Conservation (phyloP, 2,888 invertebrate genomes). For the Acanthosoma haemorrhoidale region DNA sequence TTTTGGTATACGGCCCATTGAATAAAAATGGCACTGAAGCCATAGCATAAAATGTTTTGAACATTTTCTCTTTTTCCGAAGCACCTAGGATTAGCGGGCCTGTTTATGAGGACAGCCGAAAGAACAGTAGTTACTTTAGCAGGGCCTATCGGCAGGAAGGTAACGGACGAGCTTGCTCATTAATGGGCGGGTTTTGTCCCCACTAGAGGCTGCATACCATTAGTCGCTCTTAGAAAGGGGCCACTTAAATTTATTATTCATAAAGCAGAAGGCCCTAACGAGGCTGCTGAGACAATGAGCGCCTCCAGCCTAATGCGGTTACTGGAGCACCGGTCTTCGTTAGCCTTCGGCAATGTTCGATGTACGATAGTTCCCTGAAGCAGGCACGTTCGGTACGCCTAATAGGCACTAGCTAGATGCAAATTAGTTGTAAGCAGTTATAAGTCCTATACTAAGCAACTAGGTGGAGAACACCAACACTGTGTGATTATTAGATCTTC, state of each 20-base stretch:
- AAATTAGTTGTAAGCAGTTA: too few relatives aligned
- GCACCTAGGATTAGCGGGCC: too few relatives aligned
- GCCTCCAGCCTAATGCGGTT: background rate
- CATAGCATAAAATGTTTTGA: too few relatives aligned
- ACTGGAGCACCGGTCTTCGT: background rate
- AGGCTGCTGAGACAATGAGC: background rate
- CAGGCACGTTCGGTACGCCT: too few relatives aligned
- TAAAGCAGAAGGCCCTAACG: background rate
- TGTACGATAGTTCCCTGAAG: background rate
- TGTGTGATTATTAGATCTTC: too few relatives aligned
- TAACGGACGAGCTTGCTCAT: background rate
- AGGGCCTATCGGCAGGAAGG: background rate
- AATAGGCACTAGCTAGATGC: too few relatives aligned
- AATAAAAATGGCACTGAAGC: too few relatives aligned
- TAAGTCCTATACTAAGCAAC: too few relatives aligned
- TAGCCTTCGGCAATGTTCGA: background rate
- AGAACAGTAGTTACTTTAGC: background rate
- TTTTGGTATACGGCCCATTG: too few relatives aligned
- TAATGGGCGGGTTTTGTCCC: background rate
- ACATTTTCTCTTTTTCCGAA: too few relatives aligned
- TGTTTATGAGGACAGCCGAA: too few relatives aligned
- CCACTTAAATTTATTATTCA: slow-evolving; percentile 8
- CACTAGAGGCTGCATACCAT: background rate
- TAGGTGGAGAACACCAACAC: too few relatives aligned
- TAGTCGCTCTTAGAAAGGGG: background rate